Conservation (phyloP, 2,888 invertebrate genomes). For the Pterobdella sp. region DNA sequence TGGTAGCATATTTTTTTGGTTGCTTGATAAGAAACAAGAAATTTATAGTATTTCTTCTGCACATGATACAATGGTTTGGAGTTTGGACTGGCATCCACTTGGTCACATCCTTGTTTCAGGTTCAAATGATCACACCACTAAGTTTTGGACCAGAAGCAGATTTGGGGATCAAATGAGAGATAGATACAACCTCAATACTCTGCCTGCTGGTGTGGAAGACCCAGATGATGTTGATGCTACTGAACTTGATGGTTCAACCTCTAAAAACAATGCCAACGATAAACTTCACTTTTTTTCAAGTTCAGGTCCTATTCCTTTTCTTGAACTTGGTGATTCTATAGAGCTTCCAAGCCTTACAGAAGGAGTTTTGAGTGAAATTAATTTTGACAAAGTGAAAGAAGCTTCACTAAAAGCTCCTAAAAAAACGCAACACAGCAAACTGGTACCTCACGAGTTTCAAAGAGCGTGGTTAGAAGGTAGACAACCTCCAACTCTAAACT, state of each 20-base stretch:
- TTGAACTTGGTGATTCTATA: slow-evolving; percentile 22
- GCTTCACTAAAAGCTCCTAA: neutral
- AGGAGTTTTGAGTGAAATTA: neutral
- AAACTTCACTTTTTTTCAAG: neutral
- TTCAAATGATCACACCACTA: slow-evolving; percentile 95
- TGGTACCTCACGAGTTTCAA: slow-evolving; percentile 89
- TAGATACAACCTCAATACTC: slow-evolving; percentile 79
- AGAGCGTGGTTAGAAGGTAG: slow-evolving; percentile 68
- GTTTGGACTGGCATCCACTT: slow-evolving; percentile 95
- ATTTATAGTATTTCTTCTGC: slow-evolving; percentile 96
- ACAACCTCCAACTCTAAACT: slow-evolving; percentile 30
- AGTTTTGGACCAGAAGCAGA: slow-evolving; percentile 97
- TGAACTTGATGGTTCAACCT: neutral
- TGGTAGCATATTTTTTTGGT: slow-evolving; percentile 96
- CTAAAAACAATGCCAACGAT: neutral
- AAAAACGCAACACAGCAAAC: slow-evolving; percentile 73
- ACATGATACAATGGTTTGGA: slow-evolving; percentile 98
- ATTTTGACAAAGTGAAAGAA: neutral
- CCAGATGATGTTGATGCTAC: slow-evolving; percentile 18
- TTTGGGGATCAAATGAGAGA: slow-evolving; percentile 94
- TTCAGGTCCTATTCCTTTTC: slow-evolving; percentile 21
- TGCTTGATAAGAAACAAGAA: slow-evolving; percentile 89
- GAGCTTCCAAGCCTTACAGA: neutral
- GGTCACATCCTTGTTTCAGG: slow-evolving; percentile 97
- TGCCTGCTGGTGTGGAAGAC: slow-evolving; percentile 65